Evolutionary conservation across 2,888 invertebrate genomes (phyloP), one percentile per base, ranked within the genome.

Genomic region (Coremacera marginata): DNA sequence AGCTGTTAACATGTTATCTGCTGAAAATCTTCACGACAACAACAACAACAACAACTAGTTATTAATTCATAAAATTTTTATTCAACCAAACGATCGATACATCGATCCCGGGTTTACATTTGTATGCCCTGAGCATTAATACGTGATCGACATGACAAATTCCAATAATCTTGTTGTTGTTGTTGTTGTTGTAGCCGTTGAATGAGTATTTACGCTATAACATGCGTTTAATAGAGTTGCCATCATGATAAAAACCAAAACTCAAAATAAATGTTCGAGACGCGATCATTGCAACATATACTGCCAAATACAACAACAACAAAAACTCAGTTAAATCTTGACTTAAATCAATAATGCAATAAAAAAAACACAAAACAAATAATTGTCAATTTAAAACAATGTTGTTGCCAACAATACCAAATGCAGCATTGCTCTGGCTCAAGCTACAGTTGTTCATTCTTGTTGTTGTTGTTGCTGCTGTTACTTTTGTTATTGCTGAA

Each of bases 121-220:
- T 75, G 76, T 75, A 19, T 57, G 72, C 25, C 70, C 78, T 63
- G 63, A 76, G 52, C 51, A 75, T 60, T 77, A 80, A 82, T 82
- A 85, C 85, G 85, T 85, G 85, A 86, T 84, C 84, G 80, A 75
- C 83, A 84, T 85, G 84, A 84, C 84, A 86, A 86, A 83, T 83
- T 83, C 81, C 72, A 57, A 8, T 22, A 27, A 27, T 63, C 31
- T 14, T 44, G 57, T 37, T 34, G 70, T n/a, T 52, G 70, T 57
- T n/a, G 70, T 44, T 44, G 44, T 44, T 22, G 34, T n/a, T 44
- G 44, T 27, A 19, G 31, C 22, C 11, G 14, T 44, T 25, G 31
- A n/a, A 4, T 31, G 27, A 16, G 16, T 22, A 49, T 51, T 49
- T 22, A 19, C 25, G 49, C 31, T 52, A 57, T 37, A 7, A 27